phyloP scores from a whole-genome alignment of 2,113 vertebrate species.

The Rhinolophus ferrumequinum region DNA sequence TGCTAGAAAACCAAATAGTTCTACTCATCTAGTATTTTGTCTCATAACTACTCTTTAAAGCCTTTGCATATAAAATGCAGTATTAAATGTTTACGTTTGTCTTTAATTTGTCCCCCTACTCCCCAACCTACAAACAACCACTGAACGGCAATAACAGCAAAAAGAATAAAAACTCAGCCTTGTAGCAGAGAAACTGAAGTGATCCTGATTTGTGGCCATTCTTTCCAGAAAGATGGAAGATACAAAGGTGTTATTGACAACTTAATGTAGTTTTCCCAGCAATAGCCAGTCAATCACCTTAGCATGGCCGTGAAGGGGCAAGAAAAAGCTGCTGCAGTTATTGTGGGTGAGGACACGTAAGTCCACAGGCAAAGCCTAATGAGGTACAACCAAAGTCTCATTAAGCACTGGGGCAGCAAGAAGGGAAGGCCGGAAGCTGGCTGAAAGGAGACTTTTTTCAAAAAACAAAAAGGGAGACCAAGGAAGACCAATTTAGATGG shows the following conservation, averaged over 20 bases:
- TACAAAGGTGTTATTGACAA: not conserved
- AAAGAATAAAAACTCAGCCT: not conserved
- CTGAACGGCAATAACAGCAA: not conserved
- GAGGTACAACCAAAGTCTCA: no score
- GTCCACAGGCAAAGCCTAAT: not conserved
- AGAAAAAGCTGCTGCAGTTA: not conserved
- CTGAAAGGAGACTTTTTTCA: not conserved
- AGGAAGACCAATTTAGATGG: not conserved
- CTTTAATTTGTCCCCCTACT: not conserved
- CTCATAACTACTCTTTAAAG: not conserved
- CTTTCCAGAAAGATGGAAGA: not conserved
- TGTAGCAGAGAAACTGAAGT: not conserved
- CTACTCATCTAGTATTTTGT: rapidly evolving
- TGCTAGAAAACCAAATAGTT: not conserved
- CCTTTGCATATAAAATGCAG: not conserved
- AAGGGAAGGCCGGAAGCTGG: not conserved
- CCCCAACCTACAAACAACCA: not conserved
- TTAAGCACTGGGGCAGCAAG: not conserved
- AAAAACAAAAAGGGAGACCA: not conserved
- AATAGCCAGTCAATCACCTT: not conserved
- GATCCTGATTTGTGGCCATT: not conserved
- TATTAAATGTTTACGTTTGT: not conserved
- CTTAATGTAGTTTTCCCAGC: not conserved
- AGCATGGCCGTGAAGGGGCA: not conserved
- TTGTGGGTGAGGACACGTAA: not conserved